These are phyloP conservation scores for Tachysurus fulvidraco DNA, from an alignment of 2,113 vertebrate genomes.

Conservation along the genomic window DNA sequence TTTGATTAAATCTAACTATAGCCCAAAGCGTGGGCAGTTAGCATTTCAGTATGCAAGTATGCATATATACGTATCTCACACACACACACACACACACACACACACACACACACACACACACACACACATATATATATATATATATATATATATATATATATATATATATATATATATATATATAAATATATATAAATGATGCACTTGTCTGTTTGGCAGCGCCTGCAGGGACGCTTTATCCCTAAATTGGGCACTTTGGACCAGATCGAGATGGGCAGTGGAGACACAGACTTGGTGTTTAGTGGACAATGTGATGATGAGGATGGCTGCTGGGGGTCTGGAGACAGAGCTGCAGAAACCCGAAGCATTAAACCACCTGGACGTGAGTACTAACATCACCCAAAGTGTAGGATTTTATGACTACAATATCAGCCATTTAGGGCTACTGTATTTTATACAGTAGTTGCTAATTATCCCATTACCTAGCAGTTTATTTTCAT, in stretches of 20 bases:
- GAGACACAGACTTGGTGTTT: slow-evolving; percentile 66
- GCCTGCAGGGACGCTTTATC: slow-evolving; percentile 79
- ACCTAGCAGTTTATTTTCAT: not conserved
- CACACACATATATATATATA: no score
- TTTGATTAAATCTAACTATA: not conserved
- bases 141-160: no score
- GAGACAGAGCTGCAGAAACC: slow-evolving; percentile 73
- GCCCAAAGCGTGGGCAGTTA: not conserved
- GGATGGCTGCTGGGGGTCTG: slow-evolving; percentile 81
- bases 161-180: no score
- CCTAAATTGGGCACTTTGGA: slow-evolving; percentile 78
- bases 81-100: no score
- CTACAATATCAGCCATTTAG: no score
- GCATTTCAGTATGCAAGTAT: not conserved
- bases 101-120: no score
- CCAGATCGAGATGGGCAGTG: slow-evolving; percentile 77
- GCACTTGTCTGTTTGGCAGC: slow-evolving; percentile 21
- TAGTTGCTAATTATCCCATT: not conserved
- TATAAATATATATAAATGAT: no score
- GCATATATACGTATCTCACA: no score
- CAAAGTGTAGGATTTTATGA: not conserved
- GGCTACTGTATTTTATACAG: not conserved
- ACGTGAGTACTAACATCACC: slow-evolving; percentile 73
- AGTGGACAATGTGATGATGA: slow-evolving; percentile 90
- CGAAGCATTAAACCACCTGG: slow-evolving; percentile 66